A percentile compares a stretch with the other conserved stretches of the same genome.
Conservation (phyloP, 2,888 invertebrate genomes). For the Oscheius sp. region DNA sequence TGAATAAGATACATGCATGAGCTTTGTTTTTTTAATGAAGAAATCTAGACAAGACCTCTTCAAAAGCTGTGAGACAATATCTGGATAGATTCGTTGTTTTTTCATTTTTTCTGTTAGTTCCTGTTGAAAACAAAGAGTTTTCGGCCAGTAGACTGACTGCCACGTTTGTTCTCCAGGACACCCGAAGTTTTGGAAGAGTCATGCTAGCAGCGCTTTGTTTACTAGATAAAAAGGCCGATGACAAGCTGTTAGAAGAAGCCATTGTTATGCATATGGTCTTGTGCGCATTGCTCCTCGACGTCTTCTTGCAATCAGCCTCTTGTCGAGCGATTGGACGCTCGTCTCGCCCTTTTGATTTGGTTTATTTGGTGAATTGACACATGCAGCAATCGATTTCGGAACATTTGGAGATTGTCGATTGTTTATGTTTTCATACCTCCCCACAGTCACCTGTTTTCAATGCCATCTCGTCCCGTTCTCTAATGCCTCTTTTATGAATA, state of each 20-base stretch:
- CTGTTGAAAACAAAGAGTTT: background rate
- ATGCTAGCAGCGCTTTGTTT: constrained; percentile 3
- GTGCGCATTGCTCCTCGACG: background rate
- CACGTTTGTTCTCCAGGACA: constrained; percentile 5
- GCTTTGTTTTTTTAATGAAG: background rate
- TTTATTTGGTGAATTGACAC: too few relatives aligned
- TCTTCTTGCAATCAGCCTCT: too few relatives aligned
- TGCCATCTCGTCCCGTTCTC: constrained; percentile 4
- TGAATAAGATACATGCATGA: constrained; percentile 1
- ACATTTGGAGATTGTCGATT: too few relatives aligned
- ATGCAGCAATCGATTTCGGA: too few relatives aligned
- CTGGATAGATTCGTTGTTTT: too few relatives aligned
- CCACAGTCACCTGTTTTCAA: background rate
- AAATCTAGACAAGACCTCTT: background rate
- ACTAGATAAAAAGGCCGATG: constrained; percentile 8
- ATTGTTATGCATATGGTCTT: constrained; percentile 21
- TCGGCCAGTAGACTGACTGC: background rate
- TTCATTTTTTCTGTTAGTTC: background rate
- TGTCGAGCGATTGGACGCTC: too few relatives aligned
- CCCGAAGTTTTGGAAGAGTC: background rate
- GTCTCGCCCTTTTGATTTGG: too few relatives aligned
- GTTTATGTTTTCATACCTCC: too few relatives aligned
- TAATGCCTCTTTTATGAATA: background rate
- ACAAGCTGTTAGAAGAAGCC: constrained; percentile 11
- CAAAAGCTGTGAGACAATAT: background rate